A percentile compares a stretch with the other conserved stretches of the same genome.
phyloP scores from a whole-genome alignment of 1,140 invertebrate species.

The Dolichoris vasculosae region DNA sequence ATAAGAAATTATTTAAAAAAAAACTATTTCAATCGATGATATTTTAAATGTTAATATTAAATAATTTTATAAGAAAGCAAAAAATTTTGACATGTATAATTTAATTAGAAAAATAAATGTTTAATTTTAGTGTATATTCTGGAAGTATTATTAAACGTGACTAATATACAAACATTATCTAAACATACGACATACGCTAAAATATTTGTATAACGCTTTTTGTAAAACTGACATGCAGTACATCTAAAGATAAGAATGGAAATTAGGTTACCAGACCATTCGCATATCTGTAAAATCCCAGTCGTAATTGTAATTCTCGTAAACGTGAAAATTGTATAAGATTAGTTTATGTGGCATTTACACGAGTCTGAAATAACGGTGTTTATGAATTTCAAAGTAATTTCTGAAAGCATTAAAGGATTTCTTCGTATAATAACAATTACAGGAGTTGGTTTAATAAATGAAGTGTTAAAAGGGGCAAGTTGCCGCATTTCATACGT shows the following conservation, averaged over 20 bases:
- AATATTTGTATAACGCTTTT: too few species aligned
- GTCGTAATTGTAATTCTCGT: background rate
- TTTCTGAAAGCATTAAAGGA: background rate
- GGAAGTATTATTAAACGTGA: too few species aligned
- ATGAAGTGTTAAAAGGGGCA: background rate
- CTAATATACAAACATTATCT: too few species aligned
- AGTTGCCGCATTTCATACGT: background rate
- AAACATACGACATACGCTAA: too few species aligned
- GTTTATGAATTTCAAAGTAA: background rate
- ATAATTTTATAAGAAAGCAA: too few species aligned
- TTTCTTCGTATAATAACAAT: constrained; percentile 9
- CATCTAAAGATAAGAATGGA: background rate
- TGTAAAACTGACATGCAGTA: too few species aligned
- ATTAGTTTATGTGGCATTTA: background rate
- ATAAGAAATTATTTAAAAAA: too few species aligned
- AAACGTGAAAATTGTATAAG: background rate
- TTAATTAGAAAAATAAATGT: too few species aligned
- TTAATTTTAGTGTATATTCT: background rate
- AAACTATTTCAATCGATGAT: too few species aligned
- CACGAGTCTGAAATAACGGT: background rate
- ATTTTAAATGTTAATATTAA: too few species aligned
- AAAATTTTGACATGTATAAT: too few species aligned
- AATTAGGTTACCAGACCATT: constrained; percentile 13
- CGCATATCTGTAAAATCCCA: background rate
- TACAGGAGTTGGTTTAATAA: background rate